Evolutionary conservation across 92 coral and sea anemone genomes (phyloP), one percentile per base, ranked within the genome.

Genomic region (Heteractis magnifica): DNA sequence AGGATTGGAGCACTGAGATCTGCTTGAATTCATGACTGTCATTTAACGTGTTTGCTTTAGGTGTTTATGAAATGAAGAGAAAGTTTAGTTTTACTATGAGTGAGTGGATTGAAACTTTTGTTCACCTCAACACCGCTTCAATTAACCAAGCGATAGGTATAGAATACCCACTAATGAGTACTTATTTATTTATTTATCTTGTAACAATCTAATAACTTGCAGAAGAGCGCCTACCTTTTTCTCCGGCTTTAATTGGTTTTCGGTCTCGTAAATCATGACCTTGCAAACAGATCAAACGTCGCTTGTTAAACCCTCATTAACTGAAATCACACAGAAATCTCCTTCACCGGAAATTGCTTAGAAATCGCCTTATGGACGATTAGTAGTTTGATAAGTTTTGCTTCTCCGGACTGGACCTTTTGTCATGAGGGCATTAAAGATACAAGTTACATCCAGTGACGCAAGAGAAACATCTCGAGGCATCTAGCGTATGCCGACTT

Each of bases 181-280:
- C 3, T 55, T 74, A 74, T 51, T 91, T 88, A 88, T 86, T 85
- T 87, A 82, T 91, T 91, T 93, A 93, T 91, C 87, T 84, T 84
- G 88, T 71, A 84, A 81, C 94, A 88, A 88, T 87, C 82, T 87
- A 73, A 62, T 84, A 23, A 7, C 64, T 18, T 20, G 7, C 50
- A 68, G 41, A 14, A 23, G 26, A 26, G 52, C 53, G 19, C 79
- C 62, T 76, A n/a, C 20, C 49, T 49, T 19, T 65, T 75, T 64
- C 73, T 56, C 4, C 20, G 18, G 72, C 72, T 51, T 34, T 83
- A 49, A 83, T 80, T 80, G 83, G 71, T 48, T 51, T 60, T 59
- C 75, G 11, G 34, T 56, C 72, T 64, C 51, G 56, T 52, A 49
- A 49, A 75, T 77, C 51, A 76, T 51, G 65, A 21, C 64, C 82